Conservation (phyloP, 30 jellyfish, hydroid and myxozoan species). For the Aurelia coerulea region DNA sequence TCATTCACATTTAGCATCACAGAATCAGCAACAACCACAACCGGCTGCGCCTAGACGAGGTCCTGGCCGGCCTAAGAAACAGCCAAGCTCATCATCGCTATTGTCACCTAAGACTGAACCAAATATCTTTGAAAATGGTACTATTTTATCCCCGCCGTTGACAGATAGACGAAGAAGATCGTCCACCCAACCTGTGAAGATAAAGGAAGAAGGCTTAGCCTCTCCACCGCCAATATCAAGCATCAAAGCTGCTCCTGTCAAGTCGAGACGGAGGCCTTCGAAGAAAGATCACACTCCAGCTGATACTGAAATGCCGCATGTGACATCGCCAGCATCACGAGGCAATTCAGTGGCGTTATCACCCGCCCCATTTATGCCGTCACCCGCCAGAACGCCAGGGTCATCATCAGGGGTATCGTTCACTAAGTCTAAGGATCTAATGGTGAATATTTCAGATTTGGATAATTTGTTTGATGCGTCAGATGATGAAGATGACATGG, state of each 20-base stretch:
- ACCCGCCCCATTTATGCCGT: constrained; percentile 61
- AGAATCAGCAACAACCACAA: background rate
- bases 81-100: constrained; percentile 20
- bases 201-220: constrained; percentile 42
- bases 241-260: constrained; percentile 54
- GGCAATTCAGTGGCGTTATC: constrained; percentile 39
- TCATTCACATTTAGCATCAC: background rate
- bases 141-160: constrained; percentile 61
- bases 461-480: constrained; percentile 87
- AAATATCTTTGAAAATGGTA: constrained; percentile 37
- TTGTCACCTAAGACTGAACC: constrained; percentile 42
- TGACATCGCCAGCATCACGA: constrained; percentile 57
- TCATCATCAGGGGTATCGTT: constrained; percentile 58
- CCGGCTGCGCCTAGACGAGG: constrained; percentile 43
- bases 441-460: constrained; percentile 76
- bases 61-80: constrained; percentile 83
- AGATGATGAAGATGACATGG: constrained; percentile 82
- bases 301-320: constrained; percentile 40
- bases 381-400: constrained; percentile 81
- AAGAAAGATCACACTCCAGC: constrained; percentile 42
- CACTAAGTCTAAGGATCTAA: constrained; percentile 77
- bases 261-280: constrained; percentile 56
- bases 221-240: constrained; percentile 65
- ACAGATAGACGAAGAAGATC: constrained; percentile 52
- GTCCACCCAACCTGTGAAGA: constrained; percentile 15